Conservation (phyloP, 2,113 vertebrate species). For the Vidua chalybeata region DNA sequence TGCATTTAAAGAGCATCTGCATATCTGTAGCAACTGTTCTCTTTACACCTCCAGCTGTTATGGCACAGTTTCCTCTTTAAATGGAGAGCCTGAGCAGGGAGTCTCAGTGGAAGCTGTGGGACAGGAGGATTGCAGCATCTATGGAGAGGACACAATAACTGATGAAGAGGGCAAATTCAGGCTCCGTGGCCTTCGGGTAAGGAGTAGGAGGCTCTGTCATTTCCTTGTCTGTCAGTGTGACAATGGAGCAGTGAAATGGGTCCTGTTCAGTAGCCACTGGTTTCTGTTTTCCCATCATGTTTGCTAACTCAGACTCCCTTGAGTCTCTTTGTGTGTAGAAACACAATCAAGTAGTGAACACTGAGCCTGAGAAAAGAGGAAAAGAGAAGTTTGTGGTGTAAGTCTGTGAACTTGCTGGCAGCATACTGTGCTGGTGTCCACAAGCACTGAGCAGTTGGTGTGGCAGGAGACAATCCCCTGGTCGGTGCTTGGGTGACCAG, state of each 20-base stretch:
- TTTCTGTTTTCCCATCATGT: background rate
- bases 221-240: background rate
- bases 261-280: background rate
- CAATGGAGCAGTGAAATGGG: background rate
- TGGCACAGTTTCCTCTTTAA: constrained; percentile 89
- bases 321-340: background rate
- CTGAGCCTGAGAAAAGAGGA: background rate
- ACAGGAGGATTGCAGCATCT: constrained; percentile 88
- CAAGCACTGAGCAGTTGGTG: background rate
- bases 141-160: constrained; percentile 93
- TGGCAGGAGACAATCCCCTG: rapidly evolving
- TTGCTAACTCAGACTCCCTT: background rate
- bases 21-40: background rate
- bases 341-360: background rate
- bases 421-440: background rate
- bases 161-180: constrained; percentile 95
- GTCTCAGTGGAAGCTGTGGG: constrained; percentile 92
- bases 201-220: background rate
- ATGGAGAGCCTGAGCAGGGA: constrained; percentile 93
- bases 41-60: constrained; percentile 82
- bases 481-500: background rate
- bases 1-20: background rate
- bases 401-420: background rate
- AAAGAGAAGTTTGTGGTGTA: rapidly evolving
- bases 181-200: constrained; percentile 92